Percentiles rank a stretch among this genome's conserved stretches.
These are phyloP conservation scores for Rutilus rutilus DNA, from an alignment of 2,113 vertebrate species.

Conservation along the genomic window DNA sequence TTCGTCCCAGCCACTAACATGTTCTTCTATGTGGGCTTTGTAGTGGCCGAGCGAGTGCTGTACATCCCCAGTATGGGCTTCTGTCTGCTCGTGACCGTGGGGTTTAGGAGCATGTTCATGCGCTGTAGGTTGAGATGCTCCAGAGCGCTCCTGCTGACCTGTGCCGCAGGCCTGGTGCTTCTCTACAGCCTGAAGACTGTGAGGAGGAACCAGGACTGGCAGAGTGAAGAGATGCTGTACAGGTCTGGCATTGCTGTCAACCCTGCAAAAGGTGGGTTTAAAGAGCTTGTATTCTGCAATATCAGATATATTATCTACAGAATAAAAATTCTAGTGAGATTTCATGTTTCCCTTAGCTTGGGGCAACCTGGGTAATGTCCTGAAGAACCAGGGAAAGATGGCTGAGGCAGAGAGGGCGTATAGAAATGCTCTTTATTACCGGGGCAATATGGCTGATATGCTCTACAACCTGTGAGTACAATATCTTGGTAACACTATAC, in stretches of 20 bases:
- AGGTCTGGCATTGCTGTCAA: slow-evolving; percentile 97
- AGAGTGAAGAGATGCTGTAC: slow-evolving; percentile 97
- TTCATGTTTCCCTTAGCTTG: slow-evolving; percentile 79
- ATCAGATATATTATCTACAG: not conserved
- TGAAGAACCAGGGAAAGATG: slow-evolving; percentile 98
- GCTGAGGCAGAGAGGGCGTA: slow-evolving; percentile 93
- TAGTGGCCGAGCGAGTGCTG: slow-evolving; percentile 96
- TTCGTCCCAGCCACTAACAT: slow-evolving; percentile 97
- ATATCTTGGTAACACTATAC: too few species aligned
- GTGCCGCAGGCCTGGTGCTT: slow-evolving; percentile 83
- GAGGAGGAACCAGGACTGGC: slow-evolving; percentile 93
- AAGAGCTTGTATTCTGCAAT: not conserved
- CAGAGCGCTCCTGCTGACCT: slow-evolving; percentile 85
- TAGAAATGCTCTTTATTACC: slow-evolving; percentile 95
- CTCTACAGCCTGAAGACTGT: slow-evolving; percentile 91
- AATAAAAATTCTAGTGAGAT: not conserved
- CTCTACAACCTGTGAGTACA: slow-evolving; percentile 97
- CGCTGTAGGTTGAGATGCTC: slow-evolving; percentile 81
- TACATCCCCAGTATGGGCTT: slow-evolving; percentile 99
- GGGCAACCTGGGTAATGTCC: slow-evolving; percentile 98
- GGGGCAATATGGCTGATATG: slow-evolving; percentile 99
- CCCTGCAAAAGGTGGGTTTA: slow-evolving; percentile 91
- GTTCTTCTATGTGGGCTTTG: slow-evolving; percentile 99
- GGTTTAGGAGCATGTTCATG: slow-evolving; percentile 85
- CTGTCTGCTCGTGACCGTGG: slow-evolving; percentile 92